Percentiles rank a stretch among this genome's conserved stretches.
phyloP scores from a whole-genome alignment of 2,888 invertebrate genomes.

The Macrosiphum euphorbiae region DNA sequence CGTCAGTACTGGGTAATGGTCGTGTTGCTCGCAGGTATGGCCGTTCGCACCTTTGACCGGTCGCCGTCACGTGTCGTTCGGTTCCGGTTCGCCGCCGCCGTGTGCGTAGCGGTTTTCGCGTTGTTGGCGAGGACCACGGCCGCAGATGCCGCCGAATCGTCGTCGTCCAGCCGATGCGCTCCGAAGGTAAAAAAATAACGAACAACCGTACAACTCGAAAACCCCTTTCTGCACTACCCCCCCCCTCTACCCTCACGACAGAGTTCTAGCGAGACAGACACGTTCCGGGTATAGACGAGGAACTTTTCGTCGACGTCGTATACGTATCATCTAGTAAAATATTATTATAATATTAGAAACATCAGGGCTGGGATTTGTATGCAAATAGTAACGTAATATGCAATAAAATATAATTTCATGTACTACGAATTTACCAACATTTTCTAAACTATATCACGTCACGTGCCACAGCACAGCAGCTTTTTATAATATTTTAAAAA shows the following conservation, averaged over 20 bases:
- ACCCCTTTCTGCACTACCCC: background rate
- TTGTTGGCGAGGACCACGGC: background rate
- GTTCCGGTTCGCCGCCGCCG: slow-evolving; percentile 38
- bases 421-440: too few relatives aligned
- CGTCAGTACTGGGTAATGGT: slow-evolving; percentile 45
- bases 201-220: background rate
- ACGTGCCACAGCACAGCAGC: too few relatives aligned
- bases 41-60: slow-evolving; percentile 43
- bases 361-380: too few relatives aligned
- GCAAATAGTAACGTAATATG: too few relatives aligned
- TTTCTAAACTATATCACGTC: too few relatives aligned
- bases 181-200: slow-evolving; percentile 37
- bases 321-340: background rate
- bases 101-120: slow-evolving; percentile 14
- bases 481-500: too few relatives aligned
- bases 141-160: background rate
- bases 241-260: too few relatives aligned
- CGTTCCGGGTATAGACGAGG: background rate
- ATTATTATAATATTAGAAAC: too few relatives aligned
- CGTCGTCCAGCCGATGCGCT: slow-evolving; percentile 16
- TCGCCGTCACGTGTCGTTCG: slow-evolving; percentile 51
- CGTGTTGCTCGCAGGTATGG: slow-evolving; percentile 56
- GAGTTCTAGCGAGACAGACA: background rate
- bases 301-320: background rate
- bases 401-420: too few relatives aligned